Evolutionary conservation across 2,888 invertebrate genomes (phyloP), one percentile per base, ranked within the genome.

Genomic region (Yponomeuta sedellus): DNA sequence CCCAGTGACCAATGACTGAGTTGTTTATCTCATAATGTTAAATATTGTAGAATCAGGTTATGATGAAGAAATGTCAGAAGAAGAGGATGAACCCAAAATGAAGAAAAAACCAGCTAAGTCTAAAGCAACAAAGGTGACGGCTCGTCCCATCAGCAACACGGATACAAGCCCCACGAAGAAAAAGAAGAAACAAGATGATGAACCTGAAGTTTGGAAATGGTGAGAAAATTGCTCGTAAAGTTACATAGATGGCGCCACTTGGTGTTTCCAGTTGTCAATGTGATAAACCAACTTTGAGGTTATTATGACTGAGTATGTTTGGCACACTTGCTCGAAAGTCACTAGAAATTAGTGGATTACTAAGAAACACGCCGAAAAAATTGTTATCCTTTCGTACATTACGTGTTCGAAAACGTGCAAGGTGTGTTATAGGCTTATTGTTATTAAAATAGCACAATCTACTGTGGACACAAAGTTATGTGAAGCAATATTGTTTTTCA

Each of bases 181-280:
- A 66, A 96, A 95, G 81, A 96, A 96, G 81, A 96, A 96, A 78
- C 94, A 95, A 72, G 97, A 97, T 66, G 96, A 96, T 70, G 94
- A 94, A 72, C 94, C 92, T 75, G 96, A 97, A 88, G 97, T 97
- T 67, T 97, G 97, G 97, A 96, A 97, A 93, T 97, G 97, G 97
- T 97, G 88, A 92, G 93, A 83, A 57, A 64, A 2, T 59, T 22
- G 59, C 3, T 58, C 10, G 19, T 58, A 19, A 59, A 11, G 59
- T 59, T 1, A 59, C 20, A 19, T 22, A 59, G 59, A 59, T 59
- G 59, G 59, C 59, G 59, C 59, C 22, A 59, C 19, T 59, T 16
- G 16, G 34, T 34, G 34, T 16, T 52, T 52, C 34, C n/a, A n/a
- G 28, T 34, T 59, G 69, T 66, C 69, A 68, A 69, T 71, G 34